A percentile compares a stretch with the other conserved stretches of the same genome.
Evolutionary conservation across 1,140 invertebrate species (phyloP).

Genomic region (Dufourea novaeangliae): DNA sequence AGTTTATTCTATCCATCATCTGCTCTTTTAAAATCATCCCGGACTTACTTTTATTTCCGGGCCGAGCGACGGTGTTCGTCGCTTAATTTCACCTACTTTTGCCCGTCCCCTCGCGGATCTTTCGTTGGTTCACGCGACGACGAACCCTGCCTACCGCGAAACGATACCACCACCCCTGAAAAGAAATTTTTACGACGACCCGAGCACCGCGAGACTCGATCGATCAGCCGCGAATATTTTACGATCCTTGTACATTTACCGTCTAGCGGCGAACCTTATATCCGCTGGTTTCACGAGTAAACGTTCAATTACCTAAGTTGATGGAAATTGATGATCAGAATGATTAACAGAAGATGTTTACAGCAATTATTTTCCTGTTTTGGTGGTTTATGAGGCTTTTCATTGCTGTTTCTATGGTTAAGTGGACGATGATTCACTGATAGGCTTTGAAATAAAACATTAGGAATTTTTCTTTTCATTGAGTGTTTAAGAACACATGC

Average conservation of each 20-base stretch:
- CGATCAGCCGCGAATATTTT: neutral
- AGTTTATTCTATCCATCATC: constrained; percentile 65
- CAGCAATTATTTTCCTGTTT: too few relatives aligned
- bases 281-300: neutral
- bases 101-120: neutral
- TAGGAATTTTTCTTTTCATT: too few relatives aligned
- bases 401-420: neutral
- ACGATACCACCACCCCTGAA: too few relatives aligned
- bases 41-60: constrained; percentile 61
- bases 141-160: neutral
- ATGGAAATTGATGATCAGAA: too few relatives aligned
- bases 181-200: neutral
- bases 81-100: constrained; percentile 20
- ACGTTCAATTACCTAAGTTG: constrained; percentile 7
- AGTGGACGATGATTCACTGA: too few relatives aligned
- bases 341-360: neutral
- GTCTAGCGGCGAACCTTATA: neutral
- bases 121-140: neutral
- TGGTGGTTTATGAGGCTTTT: neutral
- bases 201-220: neutral
- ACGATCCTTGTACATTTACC: constrained; percentile 2
- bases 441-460: too few relatives aligned
- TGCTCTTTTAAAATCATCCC: constrained; percentile 44
- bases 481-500: too few relatives aligned
- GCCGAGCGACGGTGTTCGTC: neutral